Conservation (phyloP, 2,888 invertebrate genomes). For the Caenorhabditis japonica region DNA sequence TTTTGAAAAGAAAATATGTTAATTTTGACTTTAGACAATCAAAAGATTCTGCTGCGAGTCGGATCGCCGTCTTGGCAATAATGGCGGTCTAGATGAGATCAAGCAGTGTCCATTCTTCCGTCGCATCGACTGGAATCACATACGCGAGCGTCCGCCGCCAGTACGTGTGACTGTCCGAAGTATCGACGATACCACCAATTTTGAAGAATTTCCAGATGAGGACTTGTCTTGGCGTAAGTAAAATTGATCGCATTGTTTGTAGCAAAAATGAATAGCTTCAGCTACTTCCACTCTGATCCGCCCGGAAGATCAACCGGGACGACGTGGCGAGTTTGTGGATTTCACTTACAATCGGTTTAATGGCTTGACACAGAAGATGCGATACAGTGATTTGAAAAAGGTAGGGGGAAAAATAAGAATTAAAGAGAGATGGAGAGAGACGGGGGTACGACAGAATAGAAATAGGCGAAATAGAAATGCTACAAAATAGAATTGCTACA, state of each 20-base stretch:
- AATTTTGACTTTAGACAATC: constrained; percentile 69
- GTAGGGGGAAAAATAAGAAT: constrained; percentile 11
- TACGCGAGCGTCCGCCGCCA: constrained; percentile 94
- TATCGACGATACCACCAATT: constrained; percentile 99
- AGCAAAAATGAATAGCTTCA: constrained; percentile 17
- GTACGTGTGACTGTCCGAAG: constrained; percentile 97
- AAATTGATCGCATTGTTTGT: neutral
- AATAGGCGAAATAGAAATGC: no score
- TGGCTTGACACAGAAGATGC: constrained; percentile 84
- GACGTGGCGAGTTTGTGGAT: constrained; percentile 95
- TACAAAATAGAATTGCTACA: no score
- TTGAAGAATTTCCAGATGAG: constrained; percentile 99
- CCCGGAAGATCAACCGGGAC: constrained; percentile 58
- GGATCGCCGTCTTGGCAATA: constrained; percentile 90
- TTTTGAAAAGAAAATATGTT: constrained; percentile 7
- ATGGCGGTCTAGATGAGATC: constrained; percentile 90
- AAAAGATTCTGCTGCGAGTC: constrained; percentile 91
- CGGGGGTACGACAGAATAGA: no score
- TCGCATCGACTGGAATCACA: constrained; percentile 98
- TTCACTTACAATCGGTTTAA: constrained; percentile 99
- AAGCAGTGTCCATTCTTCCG: constrained; percentile 91
- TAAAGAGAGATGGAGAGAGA: no score
- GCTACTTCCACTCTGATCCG: constrained; percentile 45
- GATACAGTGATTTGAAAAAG: constrained; percentile 58
- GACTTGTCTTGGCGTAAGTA: constrained; percentile 96